These are phyloP conservation scores for Otus sunia DNA, from an alignment of 2,113 vertebrate genomes.

Conservation along the genomic window DNA sequence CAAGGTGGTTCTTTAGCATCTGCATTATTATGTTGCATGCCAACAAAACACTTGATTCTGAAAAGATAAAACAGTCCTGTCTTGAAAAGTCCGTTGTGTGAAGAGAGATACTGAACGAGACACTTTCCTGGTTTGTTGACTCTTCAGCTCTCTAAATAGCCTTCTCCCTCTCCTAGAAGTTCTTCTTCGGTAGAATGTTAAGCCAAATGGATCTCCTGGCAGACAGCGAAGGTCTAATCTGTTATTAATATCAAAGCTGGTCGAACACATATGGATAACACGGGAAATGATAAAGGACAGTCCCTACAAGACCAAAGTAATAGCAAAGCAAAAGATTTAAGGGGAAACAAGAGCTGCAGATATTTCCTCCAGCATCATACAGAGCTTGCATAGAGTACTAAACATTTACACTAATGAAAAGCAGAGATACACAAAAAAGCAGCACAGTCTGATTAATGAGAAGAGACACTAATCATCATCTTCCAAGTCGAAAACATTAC, in stretches of 20 bases:
- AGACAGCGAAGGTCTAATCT: neutral
- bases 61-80: neutral
- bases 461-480: slow-evolving; percentile 16
- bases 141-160: neutral
- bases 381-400: neutral
- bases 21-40: neutral
- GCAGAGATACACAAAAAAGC: slow-evolving; percentile 21
- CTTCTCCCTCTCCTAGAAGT: neutral
- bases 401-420: slow-evolving; percentile 20
- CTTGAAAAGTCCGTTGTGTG: neutral
- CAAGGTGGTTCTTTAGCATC: neutral
- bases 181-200: neutral
- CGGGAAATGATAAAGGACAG: neutral
- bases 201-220: neutral
- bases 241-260: neutral
- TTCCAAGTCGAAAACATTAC: neutral
- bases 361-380: neutral
- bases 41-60: neutral
- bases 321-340: neutral
- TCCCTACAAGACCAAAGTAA: neutral
- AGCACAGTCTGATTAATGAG: neutral
- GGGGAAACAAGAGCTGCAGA: neutral
- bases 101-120: neutral
- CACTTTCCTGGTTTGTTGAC: neutral
- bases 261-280: neutral